phyloP scores from a whole-genome alignment of 2,888 invertebrate genomes.

The Chorisops tibialis region DNA sequence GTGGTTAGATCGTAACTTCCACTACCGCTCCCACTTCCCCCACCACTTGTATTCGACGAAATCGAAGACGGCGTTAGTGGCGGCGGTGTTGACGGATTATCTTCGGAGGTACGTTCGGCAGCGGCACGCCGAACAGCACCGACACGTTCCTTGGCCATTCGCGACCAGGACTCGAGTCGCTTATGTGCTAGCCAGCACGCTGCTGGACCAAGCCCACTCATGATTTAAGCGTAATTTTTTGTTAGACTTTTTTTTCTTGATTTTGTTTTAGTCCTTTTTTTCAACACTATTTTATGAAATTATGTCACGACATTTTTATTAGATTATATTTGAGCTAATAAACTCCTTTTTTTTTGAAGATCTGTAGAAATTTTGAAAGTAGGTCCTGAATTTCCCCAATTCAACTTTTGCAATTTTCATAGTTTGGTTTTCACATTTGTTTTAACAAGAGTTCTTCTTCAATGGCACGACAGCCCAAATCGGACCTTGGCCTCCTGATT shows the following conservation, averaged over 20 bases:
- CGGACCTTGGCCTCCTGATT: too few relatives aligned
- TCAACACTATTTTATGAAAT: not conserved
- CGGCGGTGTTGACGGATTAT: slow-evolving; percentile 45
- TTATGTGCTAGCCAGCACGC: slow-evolving; percentile 76
- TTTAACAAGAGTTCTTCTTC: too few relatives aligned
- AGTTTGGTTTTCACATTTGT: too few relatives aligned
- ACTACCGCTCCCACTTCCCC: slow-evolving; percentile 47
- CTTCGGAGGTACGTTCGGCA: slow-evolving; percentile 47
- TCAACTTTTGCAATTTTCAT: too few relatives aligned
- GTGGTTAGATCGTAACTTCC: slow-evolving; percentile 50
- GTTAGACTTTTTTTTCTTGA: not conserved
- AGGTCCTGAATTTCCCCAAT: too few relatives aligned
- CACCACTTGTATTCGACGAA: slow-evolving; percentile 49
- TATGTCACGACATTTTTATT: not conserved
- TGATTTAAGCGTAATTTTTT: slow-evolving; percentile 40
- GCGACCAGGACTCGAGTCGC: slow-evolving; percentile 72
- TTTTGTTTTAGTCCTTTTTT: not conserved
- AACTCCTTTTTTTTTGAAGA: too few relatives aligned
- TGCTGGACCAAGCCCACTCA: slow-evolving; percentile 70
- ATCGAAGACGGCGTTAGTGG: slow-evolving; percentile 50
- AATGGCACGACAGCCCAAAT: too few relatives aligned
- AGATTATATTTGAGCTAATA: too few relatives aligned
- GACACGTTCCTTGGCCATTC: slow-evolving; percentile 66
- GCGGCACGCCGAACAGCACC: slow-evolving; percentile 51
- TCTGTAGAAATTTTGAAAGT: too few relatives aligned